Conservation (phyloP, 2,888 invertebrate genomes). For the Apoderus coryli region DNA sequence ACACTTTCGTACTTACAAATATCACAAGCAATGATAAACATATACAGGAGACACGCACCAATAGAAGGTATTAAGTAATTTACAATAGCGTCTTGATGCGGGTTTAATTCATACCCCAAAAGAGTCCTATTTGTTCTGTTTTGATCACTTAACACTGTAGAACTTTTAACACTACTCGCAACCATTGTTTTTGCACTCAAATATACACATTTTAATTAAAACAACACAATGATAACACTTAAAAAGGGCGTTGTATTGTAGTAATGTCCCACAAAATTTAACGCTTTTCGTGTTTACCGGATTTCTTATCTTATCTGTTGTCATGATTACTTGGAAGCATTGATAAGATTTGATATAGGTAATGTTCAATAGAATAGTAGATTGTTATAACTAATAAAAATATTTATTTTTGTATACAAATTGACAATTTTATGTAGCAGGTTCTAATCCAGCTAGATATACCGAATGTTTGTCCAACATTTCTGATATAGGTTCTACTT, state of each 20-base stretch:
- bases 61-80: conserved; percentile 40
- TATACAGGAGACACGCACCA: conserved; percentile 46
- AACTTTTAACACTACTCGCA: too few species aligned
- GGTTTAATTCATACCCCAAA: conserved; percentile 28
- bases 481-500: conserved; percentile 43
- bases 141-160: conserved; percentile 9
- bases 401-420: conserved; percentile 4
- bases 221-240: too few species aligned
- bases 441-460: conserved; percentile 48
- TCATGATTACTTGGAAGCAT: too few species aligned
- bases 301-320: too few species aligned
- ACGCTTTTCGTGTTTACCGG: too few species aligned
- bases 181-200: too few species aligned
- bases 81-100: conserved; percentile 35
- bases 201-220: too few species aligned
- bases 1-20: conserved; percentile 24
- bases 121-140: conserved; percentile 18
- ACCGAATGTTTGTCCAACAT: conserved; percentile 53
- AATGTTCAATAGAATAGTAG: too few species aligned
- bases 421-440: conserved; percentile 32
- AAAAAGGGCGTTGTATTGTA: too few species aligned
- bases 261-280: too few species aligned
- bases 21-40: conserved; percentile 53
- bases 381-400: conserved; percentile 8
- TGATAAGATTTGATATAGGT: too few species aligned